These are phyloP conservation scores for Aromia moschata DNA, from an alignment of 2,888 invertebrate species.

Conservation along the genomic window DNA sequence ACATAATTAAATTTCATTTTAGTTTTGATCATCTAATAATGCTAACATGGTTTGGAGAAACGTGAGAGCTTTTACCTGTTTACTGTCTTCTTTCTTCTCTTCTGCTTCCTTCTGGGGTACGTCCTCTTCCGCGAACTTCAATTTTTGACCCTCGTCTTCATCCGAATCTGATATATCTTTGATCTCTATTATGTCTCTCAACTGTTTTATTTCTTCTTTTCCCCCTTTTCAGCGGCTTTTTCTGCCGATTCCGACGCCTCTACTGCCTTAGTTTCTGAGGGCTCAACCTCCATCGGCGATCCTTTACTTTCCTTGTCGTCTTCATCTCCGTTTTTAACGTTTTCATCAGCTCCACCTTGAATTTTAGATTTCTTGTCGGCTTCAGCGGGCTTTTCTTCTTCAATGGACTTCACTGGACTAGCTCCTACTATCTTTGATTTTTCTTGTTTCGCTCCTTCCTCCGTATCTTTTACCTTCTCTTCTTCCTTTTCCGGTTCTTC, in stretches of 20 bases:
- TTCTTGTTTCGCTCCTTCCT: not conserved
- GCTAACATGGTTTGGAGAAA: no score
- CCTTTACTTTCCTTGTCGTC: no score
- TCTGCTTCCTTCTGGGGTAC: slow-evolving; percentile 51
- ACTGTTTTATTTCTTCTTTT: slow-evolving; percentile 5
- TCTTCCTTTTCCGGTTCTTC: slow-evolving; percentile 18
- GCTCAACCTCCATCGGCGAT: not conserved
- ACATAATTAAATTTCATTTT: no score
- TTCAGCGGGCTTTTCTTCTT: not conserved
- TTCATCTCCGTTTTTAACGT: no score
- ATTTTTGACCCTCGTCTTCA: not conserved
- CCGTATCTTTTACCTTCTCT: slow-evolving; percentile 3
- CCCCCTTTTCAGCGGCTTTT: slow-evolving; percentile 29
- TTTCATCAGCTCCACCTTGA: no score
- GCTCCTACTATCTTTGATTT: not conserved
- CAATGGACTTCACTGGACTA: no score
- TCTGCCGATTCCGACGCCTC: slow-evolving; percentile 36
- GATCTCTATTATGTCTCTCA: slow-evolving; percentile 28
- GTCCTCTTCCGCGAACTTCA: slow-evolving; percentile 21
- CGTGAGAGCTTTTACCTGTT: no score
- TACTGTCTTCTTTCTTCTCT: slow-evolving; percentile 43
- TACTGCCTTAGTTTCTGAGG: not conserved
- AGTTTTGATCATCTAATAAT: no score
- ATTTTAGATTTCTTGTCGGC: no score
- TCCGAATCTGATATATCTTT: slow-evolving; percentile 29